Evolutionary conservation across 2,113 vertebrate species (phyloP).

Genomic region (Hystrix brachyura): DNA sequence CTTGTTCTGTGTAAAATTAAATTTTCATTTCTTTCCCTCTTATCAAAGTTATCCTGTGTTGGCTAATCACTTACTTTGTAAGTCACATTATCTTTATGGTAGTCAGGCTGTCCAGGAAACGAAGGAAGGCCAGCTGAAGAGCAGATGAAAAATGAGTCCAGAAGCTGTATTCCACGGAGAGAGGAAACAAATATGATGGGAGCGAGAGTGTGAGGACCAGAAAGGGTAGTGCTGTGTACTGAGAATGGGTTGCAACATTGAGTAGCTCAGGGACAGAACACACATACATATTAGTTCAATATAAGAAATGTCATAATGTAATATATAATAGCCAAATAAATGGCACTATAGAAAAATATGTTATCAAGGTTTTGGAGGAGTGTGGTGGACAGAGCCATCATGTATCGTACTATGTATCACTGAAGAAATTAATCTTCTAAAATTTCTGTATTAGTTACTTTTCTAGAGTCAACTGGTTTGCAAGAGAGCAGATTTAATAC

Average conservation of each 20-base stretch:
- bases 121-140: not conserved
- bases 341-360: not conserved
- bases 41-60: not conserved
- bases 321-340: constrained; percentile 25
- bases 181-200: not conserved
- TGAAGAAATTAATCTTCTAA: not conserved
- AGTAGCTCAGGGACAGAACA: not conserved
- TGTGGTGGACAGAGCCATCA: not conserved
- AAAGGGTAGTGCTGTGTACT: not conserved
- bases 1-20: not conserved
- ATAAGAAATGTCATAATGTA: not conserved
- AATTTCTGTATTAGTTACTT: not conserved
- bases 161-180: not conserved
- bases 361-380: not conserved
- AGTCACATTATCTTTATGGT: not conserved
- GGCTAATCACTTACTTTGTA: not conserved
- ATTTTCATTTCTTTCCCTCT: constrained; percentile 29
- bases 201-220: not conserved
- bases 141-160: not conserved
- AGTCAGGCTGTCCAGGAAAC: not conserved
- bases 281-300: not conserved
- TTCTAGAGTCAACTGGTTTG: too few species aligned
- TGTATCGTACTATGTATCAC: not conserved
- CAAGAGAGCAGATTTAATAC: too few species aligned
- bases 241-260: not conserved